Percentiles rank a stretch among this genome's conserved stretches.
phyloP scores from a whole-genome alignment of 2,797 vertebrate genomes.

The Diglossa cyanea region DNA sequence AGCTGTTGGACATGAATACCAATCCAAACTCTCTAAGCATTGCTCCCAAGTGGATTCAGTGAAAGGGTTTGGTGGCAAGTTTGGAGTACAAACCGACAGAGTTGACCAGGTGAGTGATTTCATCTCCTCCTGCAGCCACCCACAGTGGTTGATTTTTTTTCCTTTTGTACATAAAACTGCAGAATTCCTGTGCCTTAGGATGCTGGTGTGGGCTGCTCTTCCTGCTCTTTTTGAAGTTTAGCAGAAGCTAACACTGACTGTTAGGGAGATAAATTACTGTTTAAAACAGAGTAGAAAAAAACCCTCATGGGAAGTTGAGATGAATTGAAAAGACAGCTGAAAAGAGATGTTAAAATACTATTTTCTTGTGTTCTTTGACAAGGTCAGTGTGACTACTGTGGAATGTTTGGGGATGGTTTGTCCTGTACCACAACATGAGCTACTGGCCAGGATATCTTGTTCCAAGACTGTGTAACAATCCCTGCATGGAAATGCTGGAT shows the following conservation, averaged over 20 bases:
- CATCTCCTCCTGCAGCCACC: background rate
- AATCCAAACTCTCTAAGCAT: conserved; percentile 89
- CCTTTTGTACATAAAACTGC: background rate
- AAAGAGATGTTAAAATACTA: background rate
- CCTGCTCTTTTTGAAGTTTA: background rate
- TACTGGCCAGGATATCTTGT: background rate
- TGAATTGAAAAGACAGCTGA: background rate
- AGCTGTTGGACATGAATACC: conserved; percentile 94
- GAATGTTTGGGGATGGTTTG: background rate
- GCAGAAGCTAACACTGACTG: background rate
- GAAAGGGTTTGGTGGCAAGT: conserved; percentile 94
- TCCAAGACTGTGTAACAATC: background rate
- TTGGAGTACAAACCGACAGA: conserved; percentile 89
- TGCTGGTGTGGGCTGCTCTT: background rate
- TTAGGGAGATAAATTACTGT: background rate
- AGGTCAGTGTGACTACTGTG: background rate
- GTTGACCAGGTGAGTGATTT: conserved; percentile 88
- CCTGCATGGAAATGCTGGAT: background rate
- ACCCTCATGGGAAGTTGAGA: background rate
- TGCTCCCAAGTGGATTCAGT: conserved; percentile 93
- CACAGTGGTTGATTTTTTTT: background rate
- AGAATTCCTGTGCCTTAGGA: background rate
- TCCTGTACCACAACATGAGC: background rate
- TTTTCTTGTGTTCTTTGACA: background rate
- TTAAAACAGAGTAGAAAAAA: background rate